Conservation (phyloP, 1,140 invertebrate genomes). For the Hetaerina americana region DNA sequence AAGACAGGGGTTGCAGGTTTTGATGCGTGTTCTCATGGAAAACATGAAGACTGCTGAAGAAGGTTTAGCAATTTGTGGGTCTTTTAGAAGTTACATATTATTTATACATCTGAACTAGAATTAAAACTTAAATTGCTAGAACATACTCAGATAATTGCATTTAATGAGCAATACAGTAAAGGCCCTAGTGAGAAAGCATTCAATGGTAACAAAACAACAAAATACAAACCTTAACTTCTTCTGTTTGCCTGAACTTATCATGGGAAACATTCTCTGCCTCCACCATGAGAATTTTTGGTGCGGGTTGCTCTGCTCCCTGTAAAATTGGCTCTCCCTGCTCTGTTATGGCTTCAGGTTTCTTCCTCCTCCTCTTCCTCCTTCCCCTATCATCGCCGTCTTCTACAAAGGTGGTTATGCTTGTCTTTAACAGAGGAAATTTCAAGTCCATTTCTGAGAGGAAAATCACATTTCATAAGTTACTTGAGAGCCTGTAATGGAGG, state of each 20-base stretch:
- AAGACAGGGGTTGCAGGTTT: too few relatives aligned
- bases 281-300: constrained; percentile 67
- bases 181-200: too few relatives aligned
- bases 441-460: constrained; percentile 9
- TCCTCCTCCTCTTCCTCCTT: constrained; percentile 13
- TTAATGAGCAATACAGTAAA: too few relatives aligned
- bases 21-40: too few relatives aligned
- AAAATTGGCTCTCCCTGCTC: constrained; percentile 8
- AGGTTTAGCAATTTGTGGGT: too few relatives aligned
- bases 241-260: constrained; percentile 78
- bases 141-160: too few relatives aligned
- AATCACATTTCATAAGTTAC: not conserved
- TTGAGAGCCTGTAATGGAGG: not conserved
- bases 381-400: constrained; percentile 12
- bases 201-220: too few relatives aligned
- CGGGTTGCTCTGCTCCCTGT: not conserved
- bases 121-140: too few relatives aligned
- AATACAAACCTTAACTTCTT: constrained; percentile 75
- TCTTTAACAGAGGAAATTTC: constrained; percentile 15
- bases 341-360: not conserved
- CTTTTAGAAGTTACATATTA: too few relatives aligned
- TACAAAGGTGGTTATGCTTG: constrained; percentile 15
- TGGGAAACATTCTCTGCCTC: constrained; percentile 90
- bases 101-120: too few relatives aligned
- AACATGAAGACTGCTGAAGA: too few relatives aligned